Conservation (phyloP, 1,140 invertebrate species). For the Melanaphis sacchari region DNA sequence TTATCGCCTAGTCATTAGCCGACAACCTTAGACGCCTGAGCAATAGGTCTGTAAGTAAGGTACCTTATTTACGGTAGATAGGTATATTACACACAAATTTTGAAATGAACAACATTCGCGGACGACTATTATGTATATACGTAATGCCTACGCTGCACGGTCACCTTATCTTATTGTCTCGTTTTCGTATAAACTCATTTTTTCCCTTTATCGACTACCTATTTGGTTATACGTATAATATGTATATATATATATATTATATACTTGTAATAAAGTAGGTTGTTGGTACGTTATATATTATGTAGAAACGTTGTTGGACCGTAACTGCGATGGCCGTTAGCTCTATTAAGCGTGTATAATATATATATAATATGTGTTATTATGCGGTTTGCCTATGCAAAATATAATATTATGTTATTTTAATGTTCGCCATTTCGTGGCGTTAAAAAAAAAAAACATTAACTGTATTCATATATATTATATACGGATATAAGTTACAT, state of each 20-base stretch:
- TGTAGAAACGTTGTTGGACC: neutral
- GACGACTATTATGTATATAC: neutral
- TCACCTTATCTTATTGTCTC: neutral
- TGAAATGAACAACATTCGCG: neutral
- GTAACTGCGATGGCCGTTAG: slow-evolving; percentile 9
- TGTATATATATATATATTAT: too few species aligned
- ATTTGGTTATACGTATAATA: too few species aligned
- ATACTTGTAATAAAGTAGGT: neutral
- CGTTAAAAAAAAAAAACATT: neutral
- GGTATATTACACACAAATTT: neutral
- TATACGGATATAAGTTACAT: neutral
- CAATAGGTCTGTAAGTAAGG: too few species aligned
- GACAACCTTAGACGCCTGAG: too few species aligned
- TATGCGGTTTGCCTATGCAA: neutral
- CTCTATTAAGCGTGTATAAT: neutral
- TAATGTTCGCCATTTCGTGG: neutral
- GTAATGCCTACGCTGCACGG: neutral
- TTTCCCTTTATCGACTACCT: neutral
- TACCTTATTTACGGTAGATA: neutral
- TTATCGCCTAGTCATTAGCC: slow-evolving; percentile 8
- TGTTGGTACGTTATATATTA: neutral
- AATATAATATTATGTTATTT: neutral
- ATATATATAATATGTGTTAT: neutral
- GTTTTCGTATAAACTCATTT: neutral
- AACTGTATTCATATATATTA: neutral